phyloP scores from a whole-genome alignment of 2,113 vertebrate species.

The Morone saxatilis region DNA sequence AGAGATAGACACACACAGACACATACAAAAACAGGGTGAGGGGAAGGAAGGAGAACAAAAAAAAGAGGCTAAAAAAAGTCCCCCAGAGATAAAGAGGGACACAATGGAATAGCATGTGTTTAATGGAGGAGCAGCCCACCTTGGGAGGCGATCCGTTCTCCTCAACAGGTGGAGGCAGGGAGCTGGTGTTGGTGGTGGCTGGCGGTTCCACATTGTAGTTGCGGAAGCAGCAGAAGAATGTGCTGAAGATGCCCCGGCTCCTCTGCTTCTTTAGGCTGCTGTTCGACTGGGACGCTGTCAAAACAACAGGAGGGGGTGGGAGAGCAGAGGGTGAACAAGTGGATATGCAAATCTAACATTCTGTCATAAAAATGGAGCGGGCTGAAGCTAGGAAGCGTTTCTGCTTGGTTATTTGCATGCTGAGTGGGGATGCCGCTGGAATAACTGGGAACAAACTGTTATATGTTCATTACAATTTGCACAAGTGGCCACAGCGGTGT shows the following conservation, averaged over 20 bases:
- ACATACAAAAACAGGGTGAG: conserved; percentile 80
- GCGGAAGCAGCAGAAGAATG: conserved; percentile 98
- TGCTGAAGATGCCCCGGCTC: conserved; percentile 94
- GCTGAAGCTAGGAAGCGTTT: conserved; percentile 11
- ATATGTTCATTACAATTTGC: not conserved
- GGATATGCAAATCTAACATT: conserved; percentile 32
- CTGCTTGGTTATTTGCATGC: conserved; percentile 31
- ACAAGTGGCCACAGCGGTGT: conserved; percentile 2
- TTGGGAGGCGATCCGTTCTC: conserved; percentile 97
- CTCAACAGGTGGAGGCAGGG: conserved; percentile 92
- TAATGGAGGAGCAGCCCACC: conserved; percentile 79
- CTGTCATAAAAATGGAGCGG: conserved; percentile 32
- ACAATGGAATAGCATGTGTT: conserved; percentile 5
- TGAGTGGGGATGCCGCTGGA: not conserved
- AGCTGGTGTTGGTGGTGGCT: conserved; percentile 85
- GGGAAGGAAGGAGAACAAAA: conserved; percentile 74
- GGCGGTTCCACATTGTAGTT: conserved; percentile 94
- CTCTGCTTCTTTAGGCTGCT: conserved; percentile 96
- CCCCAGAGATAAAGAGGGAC: conserved; percentile 12
- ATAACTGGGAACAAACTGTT: not conserved
- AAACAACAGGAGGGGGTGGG: conserved; percentile 23
- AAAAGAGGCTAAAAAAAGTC: conserved; percentile 18
- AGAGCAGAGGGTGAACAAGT: conserved; percentile 33
- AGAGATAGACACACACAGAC: conserved; percentile 70
- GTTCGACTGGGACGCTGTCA: conserved; percentile 90